Base-by-base conservation (phyloP, 2,888 invertebrate species). In the Ceriagrion tenellum region DNA sequence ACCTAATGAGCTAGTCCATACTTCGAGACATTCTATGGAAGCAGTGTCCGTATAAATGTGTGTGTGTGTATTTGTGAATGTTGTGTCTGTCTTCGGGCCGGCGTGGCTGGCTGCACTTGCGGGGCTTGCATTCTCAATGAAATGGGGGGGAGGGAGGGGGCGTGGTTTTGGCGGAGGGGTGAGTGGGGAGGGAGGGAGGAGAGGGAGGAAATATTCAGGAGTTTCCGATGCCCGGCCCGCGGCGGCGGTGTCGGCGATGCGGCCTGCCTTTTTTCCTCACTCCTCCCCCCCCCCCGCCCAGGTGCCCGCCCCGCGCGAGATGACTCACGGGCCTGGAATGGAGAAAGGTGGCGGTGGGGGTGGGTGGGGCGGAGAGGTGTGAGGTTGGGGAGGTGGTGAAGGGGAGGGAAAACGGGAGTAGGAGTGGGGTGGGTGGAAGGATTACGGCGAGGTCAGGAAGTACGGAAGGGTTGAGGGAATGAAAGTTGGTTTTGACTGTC, bases 301-400 rank as follows among this genome's bases (percentile, higher is more conserved):
- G 30, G 30, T 35, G 81, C 30, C 81, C 26, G 35, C 56, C 18
- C 30, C 81, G 81, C 81, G 81, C 35, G 81, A n/a, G 81, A 35
- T 81, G 81, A 81, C 81, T 81, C 81, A 81, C 26, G 81, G 35
- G 81, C 81, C 30, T 81, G 81, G 81, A 81, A 81, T 81, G 81
- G 90, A 95, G 26, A 40, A 88, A 81, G 59, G 88, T 56, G 35
- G 23, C 56, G 90, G 95, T 47, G 95, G 30, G 88, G 95, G 91
- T 55, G 95, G 95, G 95, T 95, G 95, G 88, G 95, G 95, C 96
- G 88, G 89, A 95, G 96, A 95, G 95, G 81, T 95, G 95, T 23
- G 69, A 69, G 59, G 59, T 59, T n/a, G n/a, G n/a, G 59, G 18
- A 59, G 16, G 59, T 2, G 47, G 59, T 20, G 20, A 2, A 16